Percentiles rank a stretch among this genome's conserved stretches.
Evolutionary conservation across 2,888 invertebrate genomes (phyloP).

Genomic region (Myathropa florea): DNA sequence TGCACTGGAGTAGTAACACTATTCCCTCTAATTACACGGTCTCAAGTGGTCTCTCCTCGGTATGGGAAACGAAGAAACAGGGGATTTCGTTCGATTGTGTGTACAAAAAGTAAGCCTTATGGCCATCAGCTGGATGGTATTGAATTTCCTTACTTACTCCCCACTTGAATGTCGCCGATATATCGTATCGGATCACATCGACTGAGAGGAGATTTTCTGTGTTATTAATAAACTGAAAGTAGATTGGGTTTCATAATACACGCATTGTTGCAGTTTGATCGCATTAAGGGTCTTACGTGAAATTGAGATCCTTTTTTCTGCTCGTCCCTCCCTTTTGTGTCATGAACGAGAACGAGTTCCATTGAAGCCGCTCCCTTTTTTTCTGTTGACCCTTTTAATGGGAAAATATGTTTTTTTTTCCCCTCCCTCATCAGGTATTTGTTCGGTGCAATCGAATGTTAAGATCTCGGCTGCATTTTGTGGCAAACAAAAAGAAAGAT

Average conservation of each 20-base stretch:
- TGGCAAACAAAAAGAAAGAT: constrained; percentile 28
- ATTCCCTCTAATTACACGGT: constrained; percentile 66
- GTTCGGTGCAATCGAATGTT: constrained; percentile 35
- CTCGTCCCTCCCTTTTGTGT: constrained; percentile 15
- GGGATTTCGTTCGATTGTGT: constrained; percentile 14
- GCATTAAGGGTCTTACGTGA: constrained; percentile 67
- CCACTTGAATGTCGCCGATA: constrained; percentile 68
- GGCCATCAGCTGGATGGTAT: constrained; percentile 69
- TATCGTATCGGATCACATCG: constrained; percentile 32
- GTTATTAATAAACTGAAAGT: constrained; percentile 56
- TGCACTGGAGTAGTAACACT: constrained; percentile 66
- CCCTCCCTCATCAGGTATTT: constrained; percentile 33
- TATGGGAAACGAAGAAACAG: too few relatives aligned
- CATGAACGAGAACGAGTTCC: constrained; percentile 29
- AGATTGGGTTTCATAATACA: constrained; percentile 65
- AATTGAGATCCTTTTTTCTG: constrained; percentile 66
- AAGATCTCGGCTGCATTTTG: constrained; percentile 56
- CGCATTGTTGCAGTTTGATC: constrained; percentile 69
- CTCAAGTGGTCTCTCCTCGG: constrained; percentile 53
- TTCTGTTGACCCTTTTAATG: constrained; percentile 61
- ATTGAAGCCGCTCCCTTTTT: neutral
- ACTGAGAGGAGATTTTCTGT: constrained; percentile 23
- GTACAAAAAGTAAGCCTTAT: constrained; percentile 57
- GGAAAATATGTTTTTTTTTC: constrained; percentile 45
- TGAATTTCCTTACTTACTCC: constrained; percentile 60